A percentile compares a stretch with the other conserved stretches of the same genome.
Conservation (phyloP, 2,113 vertebrate species). For the Scophthalmus maximus region DNA sequence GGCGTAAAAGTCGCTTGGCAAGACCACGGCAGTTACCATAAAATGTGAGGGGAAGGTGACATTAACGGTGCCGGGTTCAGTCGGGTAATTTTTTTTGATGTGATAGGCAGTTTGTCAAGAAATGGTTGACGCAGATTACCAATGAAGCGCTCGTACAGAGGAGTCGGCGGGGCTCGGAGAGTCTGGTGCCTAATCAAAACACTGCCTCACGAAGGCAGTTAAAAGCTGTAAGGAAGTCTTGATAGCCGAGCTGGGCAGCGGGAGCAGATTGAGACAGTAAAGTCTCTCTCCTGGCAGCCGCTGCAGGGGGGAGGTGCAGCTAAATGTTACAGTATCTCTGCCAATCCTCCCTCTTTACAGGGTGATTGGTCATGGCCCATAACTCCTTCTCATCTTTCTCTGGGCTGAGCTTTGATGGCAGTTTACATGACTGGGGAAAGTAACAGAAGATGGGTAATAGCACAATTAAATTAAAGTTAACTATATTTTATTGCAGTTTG, state of each 20-base stretch:
- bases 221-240: constrained; percentile 64
- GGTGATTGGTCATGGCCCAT: constrained; percentile 77
- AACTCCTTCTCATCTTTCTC: constrained; percentile 69
- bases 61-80: constrained; percentile 55
- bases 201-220: constrained; percentile 66
- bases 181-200: constrained; percentile 66
- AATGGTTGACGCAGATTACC: constrained; percentile 46
- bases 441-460: constrained; percentile 46
- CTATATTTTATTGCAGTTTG: constrained; percentile 55
- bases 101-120: constrained; percentile 61
- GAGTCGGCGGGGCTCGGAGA: constrained; percentile 19
- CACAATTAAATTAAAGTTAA: constrained; percentile 63
- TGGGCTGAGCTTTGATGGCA: constrained; percentile 59
- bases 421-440: constrained; percentile 57
- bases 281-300: constrained; percentile 53
- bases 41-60: constrained; percentile 55
- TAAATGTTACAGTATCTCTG: constrained; percentile 70
- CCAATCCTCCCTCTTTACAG: constrained; percentile 72
- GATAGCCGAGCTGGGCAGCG: constrained; percentile 58
- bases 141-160: constrained; percentile 22
- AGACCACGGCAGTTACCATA: constrained; percentile 41
- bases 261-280: constrained; percentile 79
- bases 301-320: constrained; percentile 63
- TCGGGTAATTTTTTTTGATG: constrained; percentile 66
- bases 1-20: constrained; percentile 67